Evolutionary conservation across 2,797 vertebrate species (phyloP), one percentile per base, ranked within the genome.

Genomic region (Ataeniobius toweri): DNA sequence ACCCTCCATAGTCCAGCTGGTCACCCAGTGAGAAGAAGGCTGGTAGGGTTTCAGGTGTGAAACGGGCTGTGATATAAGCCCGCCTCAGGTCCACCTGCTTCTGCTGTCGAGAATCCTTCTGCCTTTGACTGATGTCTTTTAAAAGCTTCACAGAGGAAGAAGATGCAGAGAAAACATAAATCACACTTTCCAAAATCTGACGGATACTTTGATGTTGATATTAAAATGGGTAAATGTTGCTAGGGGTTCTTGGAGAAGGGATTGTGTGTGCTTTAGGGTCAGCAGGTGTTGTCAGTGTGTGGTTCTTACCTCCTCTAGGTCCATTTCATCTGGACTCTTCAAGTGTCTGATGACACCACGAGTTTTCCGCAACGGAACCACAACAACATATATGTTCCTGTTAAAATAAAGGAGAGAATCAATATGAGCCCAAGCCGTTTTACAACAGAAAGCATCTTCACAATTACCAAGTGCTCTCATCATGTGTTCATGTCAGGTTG

Each of bases 261-360:
- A 71, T 75, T 77, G 63, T 41, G 72, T 74, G 69, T 81, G 72
- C 73, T 74, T 82, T 79, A 80, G 63, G 72, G 76, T 88, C 82
- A 85, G 82, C 61, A 46, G 53, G 48, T 81, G 73, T 67, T 86
- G 79, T 81, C 76, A 77, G 78, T 82, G 82, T 81, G 75, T 76
- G 74, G 59, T 76, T 81, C 95, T 93, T 91, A 99, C 98, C 97
- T 99, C 98, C 89, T 99, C 98, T 76, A 99, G 94, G 91, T 99
- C 98, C 97, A 99, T 98, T 90, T 99, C 98, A 85, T 99, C 98
- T 0, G 98, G 98, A 87, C 95, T 99, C 86, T 96, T 97, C 83
- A 96, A 94, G 0, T 96, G 96, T 78, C 94, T 96, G 84, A 97
- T 97, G 80, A 97, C 96, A 31, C 97, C 97, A 0, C 96, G 96